phyloP scores from a whole-genome alignment of 2,888 invertebrate genomes.

The Drosophila flavopinicola region DNA sequence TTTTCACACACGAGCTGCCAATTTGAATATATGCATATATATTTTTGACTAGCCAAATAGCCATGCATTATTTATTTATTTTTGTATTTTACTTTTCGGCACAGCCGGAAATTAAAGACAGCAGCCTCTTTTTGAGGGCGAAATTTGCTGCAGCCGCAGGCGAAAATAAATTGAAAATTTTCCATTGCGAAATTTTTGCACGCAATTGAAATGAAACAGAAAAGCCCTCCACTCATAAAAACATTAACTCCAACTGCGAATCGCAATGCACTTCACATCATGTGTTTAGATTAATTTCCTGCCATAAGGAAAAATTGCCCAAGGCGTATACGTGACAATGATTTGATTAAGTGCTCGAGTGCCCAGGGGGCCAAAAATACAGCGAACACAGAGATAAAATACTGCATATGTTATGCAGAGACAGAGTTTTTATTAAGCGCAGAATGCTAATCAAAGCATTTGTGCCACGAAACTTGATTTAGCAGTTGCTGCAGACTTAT shows the following conservation, averaged over 20 bases:
- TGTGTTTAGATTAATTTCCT: conserved; percentile 77
- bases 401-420: background rate
- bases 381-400: conserved; percentile 5
- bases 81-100: conserved; percentile 8
- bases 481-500: background rate
- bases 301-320: conserved; percentile 52
- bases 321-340: conserved; percentile 73
- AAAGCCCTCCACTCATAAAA: conserved; percentile 14
- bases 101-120: conserved; percentile 70
- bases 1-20: conserved; percentile 58
- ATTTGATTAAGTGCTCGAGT: conserved; percentile 65
- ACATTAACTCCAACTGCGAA: conserved; percentile 25
- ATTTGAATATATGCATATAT: conserved; percentile 54
- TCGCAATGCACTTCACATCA: conserved; percentile 56
- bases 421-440: background rate
- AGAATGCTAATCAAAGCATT: conserved; percentile 5
- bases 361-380: background rate
- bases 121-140: conserved; percentile 28
- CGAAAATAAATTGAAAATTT: conserved; percentile 75
- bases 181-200: conserved; percentile 52
- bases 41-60: conserved; percentile 59
- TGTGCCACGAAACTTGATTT: too few relatives aligned
- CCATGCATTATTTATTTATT: conserved; percentile 50
- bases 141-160: conserved; percentile 60
- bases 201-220: conserved; percentile 13